Base-by-base conservation (phyloP, 2,888 invertebrate species). In the Tridacna gigas region DNA sequence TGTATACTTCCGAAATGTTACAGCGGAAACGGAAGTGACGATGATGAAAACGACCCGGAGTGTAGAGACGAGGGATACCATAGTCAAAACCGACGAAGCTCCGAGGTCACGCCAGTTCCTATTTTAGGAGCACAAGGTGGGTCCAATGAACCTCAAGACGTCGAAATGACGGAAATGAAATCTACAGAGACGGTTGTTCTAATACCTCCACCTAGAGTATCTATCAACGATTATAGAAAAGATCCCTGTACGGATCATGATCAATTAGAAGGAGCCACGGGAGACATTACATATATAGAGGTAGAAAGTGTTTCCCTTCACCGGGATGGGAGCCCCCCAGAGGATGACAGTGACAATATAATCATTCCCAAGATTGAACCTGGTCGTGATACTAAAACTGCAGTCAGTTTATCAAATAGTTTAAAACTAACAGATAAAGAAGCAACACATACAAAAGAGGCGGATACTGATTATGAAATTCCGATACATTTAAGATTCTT, bases 141-240 rank as follows among this genome's bases (percentile, higher is more conserved):
- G 0, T 22, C 79, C 15, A 60, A 48, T 56, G 83, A 77, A 15
- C 63, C 77, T 9, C 67, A 77, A 20, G 83, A 74, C 25, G 74
- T 83, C 7, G 87, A 87, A 81, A 83, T 85, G 83, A 87, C 87
- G 13, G 87, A 87, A 60, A 67, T 87, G 48, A 87, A 83, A 74
- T 56, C 69, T 22, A 78, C 82, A n/a, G 87, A 87, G 73, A 81
- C 84, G 9, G 83, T 78, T 26, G 80, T 71, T 28, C 74, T 84
- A n/a, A 77, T 87, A 13, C 84, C 84, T 15, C 87, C 87, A 5
- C 87, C 87, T 0, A 63, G 86, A 45, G 25, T 45, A 11, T 28
- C 61, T 15, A 73, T 76, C 13, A 87, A 85, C 76, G 87, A 87
- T 18, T 87, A 85, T 74, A 76, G 84, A 69, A 74, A 65, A 56